Evolutionary conservation across 1,140 invertebrate species (phyloP).

Genomic region (Uloborus diversus): DNA sequence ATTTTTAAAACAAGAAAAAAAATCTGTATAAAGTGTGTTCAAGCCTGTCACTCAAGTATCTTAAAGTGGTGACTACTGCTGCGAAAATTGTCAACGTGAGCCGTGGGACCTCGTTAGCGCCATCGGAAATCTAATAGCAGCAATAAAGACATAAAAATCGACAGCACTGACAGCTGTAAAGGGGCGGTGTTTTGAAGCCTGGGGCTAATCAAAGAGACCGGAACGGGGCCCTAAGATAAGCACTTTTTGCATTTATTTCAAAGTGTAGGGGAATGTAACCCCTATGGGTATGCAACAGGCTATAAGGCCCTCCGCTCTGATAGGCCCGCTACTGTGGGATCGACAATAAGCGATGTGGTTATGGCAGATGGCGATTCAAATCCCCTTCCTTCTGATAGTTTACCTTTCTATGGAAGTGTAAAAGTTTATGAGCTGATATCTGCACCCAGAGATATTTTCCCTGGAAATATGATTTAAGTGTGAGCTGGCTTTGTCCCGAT

Average conservation of each 20-base stretch:
- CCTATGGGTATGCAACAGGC: not conserved
- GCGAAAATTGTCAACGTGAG: constrained; percentile 36
- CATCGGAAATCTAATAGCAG: constrained; percentile 43
- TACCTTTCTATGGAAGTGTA: constrained; percentile 37
- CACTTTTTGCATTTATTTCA: constrained; percentile 17
- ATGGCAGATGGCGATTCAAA: constrained; percentile 14
- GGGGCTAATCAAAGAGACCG: constrained; percentile 41
- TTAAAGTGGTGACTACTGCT: no score
- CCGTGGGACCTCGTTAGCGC: constrained; percentile 38
- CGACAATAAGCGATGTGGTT: constrained; percentile 17
- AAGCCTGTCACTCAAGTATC: no score
- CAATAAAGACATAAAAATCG: constrained; percentile 56
- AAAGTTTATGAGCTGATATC: constrained; percentile 29
- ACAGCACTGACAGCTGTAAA: constrained; percentile 43
- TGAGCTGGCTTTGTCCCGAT: not conserved
- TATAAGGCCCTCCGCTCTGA: constrained; percentile 19
- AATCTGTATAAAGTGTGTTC: no score
- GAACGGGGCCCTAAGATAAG: constrained; percentile 13
- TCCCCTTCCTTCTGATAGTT: not conserved
- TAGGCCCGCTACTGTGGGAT: constrained; percentile 3
- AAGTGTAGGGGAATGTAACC: constrained; percentile 16
- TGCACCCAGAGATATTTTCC: not conserved
- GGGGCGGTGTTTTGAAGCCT: constrained; percentile 21
- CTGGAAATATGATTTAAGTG: not conserved
- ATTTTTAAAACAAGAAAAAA: no score